Evolutionary conservation across 2,113 vertebrate genomes (phyloP), one percentile per base, ranked within the genome.

Genomic region (Gila orcuttii): DNA sequence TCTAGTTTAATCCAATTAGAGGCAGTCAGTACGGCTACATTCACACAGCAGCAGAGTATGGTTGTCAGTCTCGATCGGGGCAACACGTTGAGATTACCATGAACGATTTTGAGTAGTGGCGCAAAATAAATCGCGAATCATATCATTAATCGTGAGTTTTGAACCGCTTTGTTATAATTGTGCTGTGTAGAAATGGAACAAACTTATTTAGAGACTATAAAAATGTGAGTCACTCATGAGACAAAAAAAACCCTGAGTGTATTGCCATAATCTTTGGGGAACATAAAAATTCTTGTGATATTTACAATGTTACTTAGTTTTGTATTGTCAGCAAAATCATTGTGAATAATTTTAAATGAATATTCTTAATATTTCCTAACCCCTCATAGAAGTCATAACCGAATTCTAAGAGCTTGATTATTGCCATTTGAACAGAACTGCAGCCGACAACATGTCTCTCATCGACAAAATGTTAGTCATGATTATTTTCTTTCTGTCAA

Each of bases 1-100:
- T 69, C 42, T 82, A 45, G 25, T 66, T 33, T 36, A 82, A 69
- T 69, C 25, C 42, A 69, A 52, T 82, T 69, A 82, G 42, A 55
- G 80, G 45, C 62, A 68, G 64, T 33, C 25, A 33, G 25, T 12
- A 69, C 5, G 10, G 25, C 50, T 77, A 17, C 50, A 23, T 77
- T 33, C 28, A 55, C 45, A 55, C 47, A 33, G 75, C 71, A 47
- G 42, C 23, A 75, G 42, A 55, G 55, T 33, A 50, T 21, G 25
- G 17, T 10, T 55, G n/a, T 31, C 28, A 5, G 25, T 77, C 25
- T n/a, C 47, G 71, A 75, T 75, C 39, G 39, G 12, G 11, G 42
- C 23, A 6, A n/a, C 71, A 15, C 12, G n/a, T 39, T 39, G 17
- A 69, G 33, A 69, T 69, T 10, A 36, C 33, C 33, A 39, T 11